phyloP scores from a whole-genome alignment of 2,888 invertebrate genomes.

The Elmis aenea region DNA sequence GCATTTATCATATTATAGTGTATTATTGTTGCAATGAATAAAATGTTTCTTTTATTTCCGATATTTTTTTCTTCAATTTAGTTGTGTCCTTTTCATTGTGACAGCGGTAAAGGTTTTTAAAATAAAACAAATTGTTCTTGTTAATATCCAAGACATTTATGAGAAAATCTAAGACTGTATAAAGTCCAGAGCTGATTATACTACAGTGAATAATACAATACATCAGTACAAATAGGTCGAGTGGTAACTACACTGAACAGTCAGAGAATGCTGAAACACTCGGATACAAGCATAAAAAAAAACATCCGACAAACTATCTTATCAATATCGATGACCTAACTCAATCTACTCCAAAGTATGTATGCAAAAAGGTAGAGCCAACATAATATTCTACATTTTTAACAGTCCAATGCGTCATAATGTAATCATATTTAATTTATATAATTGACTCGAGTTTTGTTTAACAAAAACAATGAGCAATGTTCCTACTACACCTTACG shows the following conservation, averaged over 20 bases:
- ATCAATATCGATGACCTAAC: conserved; percentile 14
- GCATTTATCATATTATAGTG: too few relatives aligned
- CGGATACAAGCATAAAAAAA: conserved; percentile 17
- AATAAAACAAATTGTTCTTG: not conserved
- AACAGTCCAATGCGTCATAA: not conserved
- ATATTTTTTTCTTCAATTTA: too few relatives aligned
- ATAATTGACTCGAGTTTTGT: too few relatives aligned
- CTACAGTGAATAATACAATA: conserved; percentile 22
- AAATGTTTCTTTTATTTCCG: too few relatives aligned
- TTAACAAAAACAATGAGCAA: too few relatives aligned
- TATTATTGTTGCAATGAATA: too few relatives aligned
- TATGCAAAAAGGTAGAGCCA: conserved; percentile 4
- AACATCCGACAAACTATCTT: conserved; percentile 10
- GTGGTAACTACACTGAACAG: conserved; percentile 29
- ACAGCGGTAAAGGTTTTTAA: not conserved
- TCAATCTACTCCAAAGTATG: conserved; percentile 12
- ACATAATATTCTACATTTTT: not conserved
- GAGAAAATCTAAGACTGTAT: conserved; percentile 11
- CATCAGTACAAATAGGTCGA: conserved; percentile 26
- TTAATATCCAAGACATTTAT: conserved; percentile 15
- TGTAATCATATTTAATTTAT: not conserved
- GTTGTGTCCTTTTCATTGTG: not conserved
- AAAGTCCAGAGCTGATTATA: conserved; percentile 6
- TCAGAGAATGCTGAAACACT: conserved; percentile 23
- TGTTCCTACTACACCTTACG: too few relatives aligned